phyloP scores from a whole-genome alignment of 2,113 vertebrate species.

The Otis tarda region DNA sequence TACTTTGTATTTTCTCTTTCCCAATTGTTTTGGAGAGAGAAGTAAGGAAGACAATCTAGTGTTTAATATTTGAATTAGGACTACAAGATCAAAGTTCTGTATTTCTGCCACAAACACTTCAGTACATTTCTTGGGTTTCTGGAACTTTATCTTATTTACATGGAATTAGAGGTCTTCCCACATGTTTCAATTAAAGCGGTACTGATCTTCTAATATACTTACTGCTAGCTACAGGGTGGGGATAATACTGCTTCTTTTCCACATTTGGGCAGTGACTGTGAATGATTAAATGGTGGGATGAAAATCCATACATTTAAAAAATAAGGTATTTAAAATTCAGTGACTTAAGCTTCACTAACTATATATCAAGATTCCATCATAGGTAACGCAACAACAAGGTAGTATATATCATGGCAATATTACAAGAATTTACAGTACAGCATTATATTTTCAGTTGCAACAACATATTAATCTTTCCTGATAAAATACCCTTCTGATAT shows the following conservation, averaged over 20 bases:
- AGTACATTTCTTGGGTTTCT: not conserved
- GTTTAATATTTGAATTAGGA: not conserved
- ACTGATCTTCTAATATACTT: not conserved
- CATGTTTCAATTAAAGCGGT: not conserved
- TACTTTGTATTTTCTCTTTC: not conserved
- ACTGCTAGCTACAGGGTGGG: not conserved
- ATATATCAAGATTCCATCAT: not conserved
- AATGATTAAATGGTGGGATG: not conserved
- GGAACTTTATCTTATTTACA: not conserved
- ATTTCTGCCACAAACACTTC: not conserved
- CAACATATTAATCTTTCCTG: not conserved
- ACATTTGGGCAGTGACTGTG: not conserved
- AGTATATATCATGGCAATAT: not conserved
- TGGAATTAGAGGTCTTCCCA: not conserved
- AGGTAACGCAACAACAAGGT: not conserved
- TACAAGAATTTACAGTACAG: not conserved
- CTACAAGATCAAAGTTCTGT: not conserved
- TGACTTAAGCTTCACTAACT: not conserved
- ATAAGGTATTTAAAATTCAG: not conserved
- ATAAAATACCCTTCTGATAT: not conserved
- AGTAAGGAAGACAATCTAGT: not conserved
- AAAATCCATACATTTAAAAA: not conserved
- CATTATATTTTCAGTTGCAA: not conserved
- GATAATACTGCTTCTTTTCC: not conserved
- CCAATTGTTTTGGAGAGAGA: not conserved